Conservation (phyloP, 2,797 vertebrate species). For the Clangula hyemalis region DNA sequence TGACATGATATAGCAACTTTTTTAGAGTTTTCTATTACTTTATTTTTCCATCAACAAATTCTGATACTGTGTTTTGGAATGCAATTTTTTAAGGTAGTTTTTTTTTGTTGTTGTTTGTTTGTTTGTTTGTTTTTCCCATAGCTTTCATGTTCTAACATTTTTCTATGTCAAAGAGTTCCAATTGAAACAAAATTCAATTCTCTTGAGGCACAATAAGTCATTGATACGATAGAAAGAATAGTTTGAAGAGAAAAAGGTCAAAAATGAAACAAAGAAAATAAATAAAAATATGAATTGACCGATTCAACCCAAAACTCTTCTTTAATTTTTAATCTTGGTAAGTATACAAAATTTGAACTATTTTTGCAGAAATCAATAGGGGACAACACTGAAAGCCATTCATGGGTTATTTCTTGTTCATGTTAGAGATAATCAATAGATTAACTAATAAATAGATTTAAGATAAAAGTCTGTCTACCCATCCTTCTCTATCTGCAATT, state of each 20-base stretch:
- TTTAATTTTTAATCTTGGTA: background rate
- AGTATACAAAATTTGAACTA: background rate
- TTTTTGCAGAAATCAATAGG: background rate
- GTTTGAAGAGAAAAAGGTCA: background rate
- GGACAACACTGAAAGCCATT: background rate
- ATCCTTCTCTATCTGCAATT: background rate
- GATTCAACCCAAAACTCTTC: background rate
- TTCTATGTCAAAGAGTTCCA: no score
- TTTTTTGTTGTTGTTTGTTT: no score
- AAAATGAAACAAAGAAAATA: background rate
- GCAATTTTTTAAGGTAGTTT: no score
- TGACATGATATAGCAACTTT: no score
- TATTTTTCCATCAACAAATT: no score
- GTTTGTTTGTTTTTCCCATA: no score
- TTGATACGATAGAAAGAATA: rapidly evolving
- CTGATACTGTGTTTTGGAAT: no score
- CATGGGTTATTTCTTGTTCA: background rate
- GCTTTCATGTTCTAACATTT: no score
- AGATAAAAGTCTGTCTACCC: background rate
- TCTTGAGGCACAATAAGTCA: background rate
- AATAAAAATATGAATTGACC: background rate
- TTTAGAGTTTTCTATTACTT: no score
- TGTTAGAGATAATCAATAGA: background rate
- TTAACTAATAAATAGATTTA: background rate
- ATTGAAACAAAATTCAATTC: background rate